phyloP scores from a whole-genome alignment of 2,113 vertebrate species.

The Pholis gunnellus region DNA sequence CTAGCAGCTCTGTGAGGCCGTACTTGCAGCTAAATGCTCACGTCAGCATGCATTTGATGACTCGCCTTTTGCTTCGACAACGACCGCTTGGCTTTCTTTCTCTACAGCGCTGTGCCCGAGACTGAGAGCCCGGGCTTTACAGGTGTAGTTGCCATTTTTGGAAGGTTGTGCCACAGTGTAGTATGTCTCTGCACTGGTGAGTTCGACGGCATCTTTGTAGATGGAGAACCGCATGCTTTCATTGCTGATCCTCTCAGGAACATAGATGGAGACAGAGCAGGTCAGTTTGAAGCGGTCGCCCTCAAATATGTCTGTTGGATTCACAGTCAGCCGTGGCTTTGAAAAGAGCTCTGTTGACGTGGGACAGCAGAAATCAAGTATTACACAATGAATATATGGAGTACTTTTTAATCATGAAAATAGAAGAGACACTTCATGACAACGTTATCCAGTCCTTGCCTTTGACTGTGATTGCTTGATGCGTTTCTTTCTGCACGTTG shows the following conservation, averaged over 20 bases:
- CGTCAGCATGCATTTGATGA: neutral
- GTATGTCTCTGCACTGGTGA: neutral
- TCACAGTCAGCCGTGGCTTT: slow-evolving; percentile 67
- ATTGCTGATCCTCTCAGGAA: slow-evolving; percentile 36
- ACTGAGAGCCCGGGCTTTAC: slow-evolving; percentile 36
- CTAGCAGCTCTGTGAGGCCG: neutral
- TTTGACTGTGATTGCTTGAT: slow-evolving; percentile 55
- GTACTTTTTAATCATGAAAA: neutral
- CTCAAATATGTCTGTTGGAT: slow-evolving; percentile 61
- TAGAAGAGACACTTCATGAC: neutral
- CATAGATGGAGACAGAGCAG: slow-evolving; percentile 60
- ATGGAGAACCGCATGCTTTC: slow-evolving; percentile 54
- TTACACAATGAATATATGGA: neutral
- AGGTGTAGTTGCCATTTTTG: slow-evolving; percentile 76
- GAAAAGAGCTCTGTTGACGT: slow-evolving; percentile 78
- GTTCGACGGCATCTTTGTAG: slow-evolving; percentile 52
- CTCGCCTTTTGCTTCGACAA: slow-evolving; percentile 78
- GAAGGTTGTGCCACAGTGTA: neutral
- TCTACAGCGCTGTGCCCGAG: neutral
- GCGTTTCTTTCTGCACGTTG: slow-evolving; percentile 63
- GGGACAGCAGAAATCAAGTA: neutral
- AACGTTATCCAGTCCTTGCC: slow-evolving; percentile 52
- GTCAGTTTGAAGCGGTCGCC: slow-evolving; percentile 52
- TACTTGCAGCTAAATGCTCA: neutral
- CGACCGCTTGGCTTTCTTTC: slow-evolving; percentile 60